Percentiles rank a stretch among this genome's conserved stretches.
Conservation (phyloP, 2,888 invertebrate species). For the Cataglyphis altisquamis region DNA sequence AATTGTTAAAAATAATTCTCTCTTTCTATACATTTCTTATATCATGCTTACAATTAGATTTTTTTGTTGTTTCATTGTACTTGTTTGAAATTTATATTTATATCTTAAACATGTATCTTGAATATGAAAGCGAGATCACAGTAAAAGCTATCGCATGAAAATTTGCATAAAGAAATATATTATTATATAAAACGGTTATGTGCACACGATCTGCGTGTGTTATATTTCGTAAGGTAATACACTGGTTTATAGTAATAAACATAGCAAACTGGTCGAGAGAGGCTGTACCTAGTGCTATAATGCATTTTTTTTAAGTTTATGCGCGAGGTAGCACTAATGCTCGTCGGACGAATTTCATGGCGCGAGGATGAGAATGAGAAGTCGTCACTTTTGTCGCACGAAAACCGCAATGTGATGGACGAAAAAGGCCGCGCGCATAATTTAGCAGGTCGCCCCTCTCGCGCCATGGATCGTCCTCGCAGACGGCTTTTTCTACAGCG, state of each 20-base stretch:
- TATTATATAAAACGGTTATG: not conserved
- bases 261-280: not conserved
- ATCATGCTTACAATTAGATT: not conserved
- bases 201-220: not conserved
- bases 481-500: conserved; percentile 60
- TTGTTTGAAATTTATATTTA: not conserved
- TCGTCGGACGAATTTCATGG: conserved; percentile 27
- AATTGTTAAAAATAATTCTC: conserved; percentile 29
- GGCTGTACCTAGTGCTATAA: not conserved
- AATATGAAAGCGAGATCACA: not conserved
- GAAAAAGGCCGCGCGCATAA: conserved; percentile 73
- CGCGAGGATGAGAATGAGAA: conserved; percentile 15
- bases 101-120: not conserved
- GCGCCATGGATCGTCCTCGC: conserved; percentile 57
- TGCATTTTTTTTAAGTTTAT: conserved; percentile 38
- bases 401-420: conserved; percentile 63
- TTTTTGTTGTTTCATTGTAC: not conserved
- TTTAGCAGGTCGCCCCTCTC: conserved; percentile 63
- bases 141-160: not conserved
- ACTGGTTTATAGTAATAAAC: not conserved
- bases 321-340: not conserved
- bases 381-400: conserved; percentile 41
- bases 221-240: not conserved
- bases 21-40: not conserved
- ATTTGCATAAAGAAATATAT: not conserved